phyloP scores from a whole-genome alignment of 2,113 vertebrate genomes.

The Cochlearius cochlearius region DNA sequence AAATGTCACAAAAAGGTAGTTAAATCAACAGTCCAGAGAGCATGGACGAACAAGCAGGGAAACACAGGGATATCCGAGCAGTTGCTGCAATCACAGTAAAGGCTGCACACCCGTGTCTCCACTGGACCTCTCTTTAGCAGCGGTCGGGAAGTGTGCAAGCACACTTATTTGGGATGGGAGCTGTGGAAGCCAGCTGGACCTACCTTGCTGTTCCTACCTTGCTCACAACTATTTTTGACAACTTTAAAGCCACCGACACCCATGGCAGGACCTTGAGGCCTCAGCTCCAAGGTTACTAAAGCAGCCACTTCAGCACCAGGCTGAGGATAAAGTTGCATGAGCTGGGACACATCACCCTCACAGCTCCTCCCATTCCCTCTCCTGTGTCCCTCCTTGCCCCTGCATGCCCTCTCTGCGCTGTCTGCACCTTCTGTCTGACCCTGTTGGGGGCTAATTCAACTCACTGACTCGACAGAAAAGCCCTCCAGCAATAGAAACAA shows the following conservation, averaged over 20 bases:
- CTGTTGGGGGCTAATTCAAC: not conserved
- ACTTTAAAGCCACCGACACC: not conserved
- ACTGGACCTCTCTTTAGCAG: not conserved
- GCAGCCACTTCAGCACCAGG: not conserved
- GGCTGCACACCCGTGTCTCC: not conserved
- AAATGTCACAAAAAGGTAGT: not conserved
- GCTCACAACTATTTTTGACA: not conserved
- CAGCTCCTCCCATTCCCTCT: not conserved
- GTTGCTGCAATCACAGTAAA: not conserved
- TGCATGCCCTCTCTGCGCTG: too few species aligned
- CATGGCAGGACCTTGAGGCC: not conserved
- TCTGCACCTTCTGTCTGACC: not conserved
- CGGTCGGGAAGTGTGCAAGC: fast-evolving
- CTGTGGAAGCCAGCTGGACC: not conserved
- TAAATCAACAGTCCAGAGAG: not conserved
- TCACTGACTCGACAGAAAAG: not conserved
- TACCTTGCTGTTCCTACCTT: not conserved
- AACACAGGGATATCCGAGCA: not conserved
- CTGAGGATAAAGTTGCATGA: not conserved
- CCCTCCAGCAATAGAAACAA: fast-evolving
- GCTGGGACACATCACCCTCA: not conserved
- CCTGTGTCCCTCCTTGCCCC: fast-evolving
- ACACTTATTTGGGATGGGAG: not conserved
- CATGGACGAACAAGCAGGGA: not conserved
- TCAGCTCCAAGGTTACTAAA: not conserved